Conservation (phyloP, 1,140 invertebrate genomes). For the Medauroidea extradentata region DNA sequence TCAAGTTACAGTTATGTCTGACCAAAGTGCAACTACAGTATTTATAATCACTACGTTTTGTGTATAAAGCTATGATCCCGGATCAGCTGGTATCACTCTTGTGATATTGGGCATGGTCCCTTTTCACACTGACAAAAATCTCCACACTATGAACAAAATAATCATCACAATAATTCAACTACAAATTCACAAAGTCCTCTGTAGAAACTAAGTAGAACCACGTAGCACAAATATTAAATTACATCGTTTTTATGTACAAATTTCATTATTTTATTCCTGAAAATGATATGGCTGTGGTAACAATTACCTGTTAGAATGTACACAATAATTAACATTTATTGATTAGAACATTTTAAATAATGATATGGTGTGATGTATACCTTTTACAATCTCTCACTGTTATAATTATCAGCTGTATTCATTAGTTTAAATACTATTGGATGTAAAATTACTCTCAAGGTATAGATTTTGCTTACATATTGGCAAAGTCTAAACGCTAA, state of each 20-base stretch:
- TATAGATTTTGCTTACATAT: too few species aligned
- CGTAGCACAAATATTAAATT: background rate
- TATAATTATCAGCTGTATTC: too few species aligned
- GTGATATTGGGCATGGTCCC: constrained; percentile 9
- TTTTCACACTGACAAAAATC: background rate
- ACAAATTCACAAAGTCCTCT: background rate
- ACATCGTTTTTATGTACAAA: background rate
- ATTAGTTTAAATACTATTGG: too few species aligned
- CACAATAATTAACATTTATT: background rate
- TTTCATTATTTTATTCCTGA: background rate
- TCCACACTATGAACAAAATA: background rate
- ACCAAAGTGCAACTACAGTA: too few species aligned
- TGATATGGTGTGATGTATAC: too few species aligned
- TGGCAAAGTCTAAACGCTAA: too few species aligned
- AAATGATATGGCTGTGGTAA: background rate
- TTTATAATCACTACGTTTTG: background rate
- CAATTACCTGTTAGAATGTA: background rate
- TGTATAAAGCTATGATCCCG: constrained; percentile 11
- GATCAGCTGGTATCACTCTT: constrained; percentile 3
- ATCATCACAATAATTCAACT: background rate
- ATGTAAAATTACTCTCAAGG: too few species aligned
- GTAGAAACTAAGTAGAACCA: background rate
- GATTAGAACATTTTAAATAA: too few species aligned
- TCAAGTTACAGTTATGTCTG: too few species aligned
- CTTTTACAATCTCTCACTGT: too few species aligned